phyloP scores from a whole-genome alignment of 2,888 invertebrate species.

The Hirtodrosophila confusa region DNA sequence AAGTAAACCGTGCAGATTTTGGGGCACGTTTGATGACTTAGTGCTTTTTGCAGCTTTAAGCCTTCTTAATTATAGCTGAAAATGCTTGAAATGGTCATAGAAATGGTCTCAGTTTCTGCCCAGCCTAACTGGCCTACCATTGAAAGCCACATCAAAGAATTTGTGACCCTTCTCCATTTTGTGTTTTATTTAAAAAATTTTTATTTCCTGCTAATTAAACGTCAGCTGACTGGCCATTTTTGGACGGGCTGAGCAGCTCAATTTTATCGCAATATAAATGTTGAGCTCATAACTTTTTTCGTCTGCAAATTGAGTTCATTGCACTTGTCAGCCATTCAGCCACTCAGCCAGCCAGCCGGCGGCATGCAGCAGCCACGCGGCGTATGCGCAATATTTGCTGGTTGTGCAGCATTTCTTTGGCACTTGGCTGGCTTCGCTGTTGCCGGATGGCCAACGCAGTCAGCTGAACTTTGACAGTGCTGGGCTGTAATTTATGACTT shows the following conservation, averaged over 20 bases:
- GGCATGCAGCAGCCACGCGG: slow-evolving; percentile 65
- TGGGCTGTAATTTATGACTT: slow-evolving; percentile 74
- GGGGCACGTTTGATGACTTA: slow-evolving; percentile 53
- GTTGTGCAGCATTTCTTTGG: slow-evolving; percentile 79
- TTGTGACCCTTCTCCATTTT: slow-evolving; percentile 29
- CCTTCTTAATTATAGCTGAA: slow-evolving; percentile 57
- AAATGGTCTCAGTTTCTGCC: slow-evolving; percentile 16
- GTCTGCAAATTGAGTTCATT: slow-evolving; percentile 73
- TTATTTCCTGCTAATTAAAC: slow-evolving; percentile 67
- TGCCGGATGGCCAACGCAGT: slow-evolving; percentile 62
- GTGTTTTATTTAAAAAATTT: slow-evolving; percentile 25
- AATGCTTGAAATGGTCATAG: slow-evolving; percentile 22
- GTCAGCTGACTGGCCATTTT: slow-evolving; percentile 52
- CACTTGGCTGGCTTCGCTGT: slow-evolving; percentile 64
- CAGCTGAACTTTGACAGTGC: slow-evolving; percentile 79
- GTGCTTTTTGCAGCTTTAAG: slow-evolving; percentile 50
- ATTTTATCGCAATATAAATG: slow-evolving; percentile 66
- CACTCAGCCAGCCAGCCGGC: slow-evolving; percentile 37
- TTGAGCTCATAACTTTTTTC: slow-evolving; percentile 59
- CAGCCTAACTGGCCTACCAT: slow-evolving; percentile 8
- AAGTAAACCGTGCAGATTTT: slow-evolving; percentile 26
- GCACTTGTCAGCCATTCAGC: slow-evolving; percentile 68
- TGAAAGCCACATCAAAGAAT: slow-evolving; percentile 71
- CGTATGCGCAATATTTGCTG: slow-evolving; percentile 79
- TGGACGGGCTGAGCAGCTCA: slow-evolving; percentile 45